Conservation (phyloP, 2,888 invertebrate genomes). For the Parapristionchus giblindavisi region DNA sequence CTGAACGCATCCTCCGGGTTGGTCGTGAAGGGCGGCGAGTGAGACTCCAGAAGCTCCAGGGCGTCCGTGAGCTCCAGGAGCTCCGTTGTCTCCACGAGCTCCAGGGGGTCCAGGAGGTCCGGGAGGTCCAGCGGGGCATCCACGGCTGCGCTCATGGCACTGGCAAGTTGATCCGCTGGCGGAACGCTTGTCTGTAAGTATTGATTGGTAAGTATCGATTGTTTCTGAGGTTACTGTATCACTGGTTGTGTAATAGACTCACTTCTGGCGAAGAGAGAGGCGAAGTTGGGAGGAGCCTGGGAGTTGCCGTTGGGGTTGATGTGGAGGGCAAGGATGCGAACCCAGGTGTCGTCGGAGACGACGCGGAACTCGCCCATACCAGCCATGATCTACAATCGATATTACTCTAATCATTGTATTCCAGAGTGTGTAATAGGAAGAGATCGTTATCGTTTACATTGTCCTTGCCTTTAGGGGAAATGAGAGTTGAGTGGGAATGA, state of each 20-base stretch:
- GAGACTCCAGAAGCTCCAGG: slow-evolving; percentile 38
- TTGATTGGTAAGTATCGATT: neutral
- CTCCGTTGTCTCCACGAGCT: slow-evolving; percentile 37
- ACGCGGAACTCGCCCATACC: slow-evolving; percentile 39
- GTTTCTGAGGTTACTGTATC: neutral
- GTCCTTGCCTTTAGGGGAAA: neutral
- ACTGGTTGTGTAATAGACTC: neutral
- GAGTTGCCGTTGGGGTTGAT: slow-evolving; percentile 37
- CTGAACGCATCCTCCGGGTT: slow-evolving; percentile 38
- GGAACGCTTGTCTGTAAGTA: slow-evolving; percentile 31
- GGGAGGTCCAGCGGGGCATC: slow-evolving; percentile 38
- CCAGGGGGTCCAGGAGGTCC: slow-evolving; percentile 38
- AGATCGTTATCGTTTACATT: neutral
- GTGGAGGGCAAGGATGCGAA: slow-evolving; percentile 35
- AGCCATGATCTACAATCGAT: slow-evolving; percentile 29
- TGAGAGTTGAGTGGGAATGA: neutral
- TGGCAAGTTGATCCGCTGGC: slow-evolving; percentile 22
- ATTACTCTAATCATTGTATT: too few relatives aligned
- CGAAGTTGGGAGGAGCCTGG: slow-evolving; percentile 32
- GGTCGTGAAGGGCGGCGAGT: slow-evolving; percentile 34
- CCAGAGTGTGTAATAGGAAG: neutral
- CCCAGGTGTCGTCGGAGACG: slow-evolving; percentile 37
- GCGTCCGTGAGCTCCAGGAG: slow-evolving; percentile 37
- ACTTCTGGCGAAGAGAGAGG: slow-evolving; percentile 38
- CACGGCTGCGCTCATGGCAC: slow-evolving; percentile 37